Evolutionary conservation across 2,797 vertebrate genomes (phyloP), one percentile per base, ranked within the genome.

Genomic region (Natrix natrix): DNA sequence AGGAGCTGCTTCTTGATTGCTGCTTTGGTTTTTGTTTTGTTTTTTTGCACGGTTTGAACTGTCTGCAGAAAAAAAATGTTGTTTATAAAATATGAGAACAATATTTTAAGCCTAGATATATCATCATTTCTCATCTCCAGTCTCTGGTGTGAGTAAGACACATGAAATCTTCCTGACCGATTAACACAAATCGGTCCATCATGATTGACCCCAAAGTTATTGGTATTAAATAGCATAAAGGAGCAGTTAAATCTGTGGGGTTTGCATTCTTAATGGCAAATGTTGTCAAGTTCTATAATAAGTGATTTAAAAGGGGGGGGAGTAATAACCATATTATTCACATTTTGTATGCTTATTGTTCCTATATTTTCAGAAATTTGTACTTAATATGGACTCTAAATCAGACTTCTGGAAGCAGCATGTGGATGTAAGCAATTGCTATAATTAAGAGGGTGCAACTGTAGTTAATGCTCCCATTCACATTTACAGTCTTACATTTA

Each of bases 101-200:
- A 93, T 95, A 94, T 87, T 91, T 93, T 93, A 95, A 20, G 88
- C 92, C 83, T 86, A 91, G 92, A 88, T 94, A 90, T 83, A 12
- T 22, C 88, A 93, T 96, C 94, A 94, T 90, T 96, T 90, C 90
- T 91, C 69, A 95, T 95, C 88, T 90, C 90, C 94, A 91, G 94
- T 93, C 90, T 86, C 93, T 91, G 78, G 63, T 92, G 91, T 86
- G 91, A 92, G 93, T 88, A 95, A 97, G 96, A 95, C 92, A 93
- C 88, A 95, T 59, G 92, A 94, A 94, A 94, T 96, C 93, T 92
- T 94, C 94, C 91, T 96, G 95, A 95, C 91, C 90, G 96, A 96
- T 96, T 96, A 96, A 91, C 92, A 94, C 94, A 93, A 90, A 89
- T 94, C 94, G 61, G 43, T 32, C 87, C 92, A 37, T 86, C 92